Evolutionary conservation across 2,888 invertebrate genomes (phyloP), one percentile per base, ranked within the genome.

Genomic region (Oscheius sp.): DNA sequence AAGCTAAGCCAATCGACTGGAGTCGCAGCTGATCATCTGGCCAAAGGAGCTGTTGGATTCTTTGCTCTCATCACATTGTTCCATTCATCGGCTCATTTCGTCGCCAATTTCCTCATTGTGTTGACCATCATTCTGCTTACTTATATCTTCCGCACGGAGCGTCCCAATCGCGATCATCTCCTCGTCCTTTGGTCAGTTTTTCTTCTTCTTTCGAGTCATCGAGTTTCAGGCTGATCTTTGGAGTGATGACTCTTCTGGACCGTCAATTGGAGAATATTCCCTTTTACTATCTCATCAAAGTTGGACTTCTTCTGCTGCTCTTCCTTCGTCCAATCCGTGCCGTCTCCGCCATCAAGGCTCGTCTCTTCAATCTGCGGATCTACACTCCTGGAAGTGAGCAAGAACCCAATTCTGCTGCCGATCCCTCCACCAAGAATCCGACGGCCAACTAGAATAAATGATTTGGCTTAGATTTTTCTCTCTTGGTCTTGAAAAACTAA

Each of bases 261-360:
- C 33, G 73, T 6, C 46, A 25, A 31, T 39, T 73, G 8, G 72
- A 76, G 57, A 33, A 4, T 17, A 52, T 76, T 46, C 70, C 73
- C 1, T 33, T 50, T 52, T 76, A 72, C 57, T 74, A 76, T 50
- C 46, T 70, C n/a, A 10, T 69, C 27, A 76, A 76, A 55, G 10
- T 76, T n/a, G 17, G 31, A 1, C 29, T 71, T 1, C 67, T 76
- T 25, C 12, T 70, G 25, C 31, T 72, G 15, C 66, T 76, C 20
- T 72, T 55, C 55, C 34, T 71, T 27, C 70, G 64, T 25, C 70
- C 73, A 4, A 64, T 57, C 37, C 33, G 57, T 6, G 34, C 39
- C 57, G 37, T 57, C 57, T 37, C 57, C 34, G 8, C n/a, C 29
- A 55, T 55, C 55, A 55, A 55, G 55, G 34, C 55, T 20, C 33